phyloP scores from a whole-genome alignment of 1,140 invertebrate genomes.

The Wiebesia pumilae region DNA sequence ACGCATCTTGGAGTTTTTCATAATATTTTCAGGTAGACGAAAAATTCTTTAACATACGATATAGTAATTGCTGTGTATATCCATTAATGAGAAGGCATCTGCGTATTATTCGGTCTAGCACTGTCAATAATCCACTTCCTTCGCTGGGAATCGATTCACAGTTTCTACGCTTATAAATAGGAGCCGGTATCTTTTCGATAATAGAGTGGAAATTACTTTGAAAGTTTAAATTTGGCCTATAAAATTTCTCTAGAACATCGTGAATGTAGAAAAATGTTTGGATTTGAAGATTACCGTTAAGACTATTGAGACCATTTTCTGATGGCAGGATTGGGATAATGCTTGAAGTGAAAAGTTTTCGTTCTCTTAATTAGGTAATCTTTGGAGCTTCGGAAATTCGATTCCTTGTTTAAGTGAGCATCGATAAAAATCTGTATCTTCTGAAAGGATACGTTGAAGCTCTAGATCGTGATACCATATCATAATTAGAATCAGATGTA shows the following conservation, averaged over 20 bases:
- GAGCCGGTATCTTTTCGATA: not conserved
- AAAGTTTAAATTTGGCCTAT: slow-evolving; percentile 22
- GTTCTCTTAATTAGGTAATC: slow-evolving; percentile 37
- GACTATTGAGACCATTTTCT: not conserved
- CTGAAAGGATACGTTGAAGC: not conserved
- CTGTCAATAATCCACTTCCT: too few relatives aligned
- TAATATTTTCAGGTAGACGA: not conserved
- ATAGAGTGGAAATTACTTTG: slow-evolving; percentile 16
- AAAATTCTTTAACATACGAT: not conserved
- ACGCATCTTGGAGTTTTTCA: too few relatives aligned
- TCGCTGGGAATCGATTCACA: too few relatives aligned
- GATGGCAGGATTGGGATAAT: not conserved
- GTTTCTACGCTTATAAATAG: not conserved
- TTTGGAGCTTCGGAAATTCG: slow-evolving; percentile 25
- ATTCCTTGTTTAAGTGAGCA: not conserved
- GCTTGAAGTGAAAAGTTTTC: slow-evolving; percentile 17
- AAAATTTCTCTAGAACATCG: slow-evolving; percentile 6
- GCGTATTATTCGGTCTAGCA: too few relatives aligned
- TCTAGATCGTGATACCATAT: not conserved
- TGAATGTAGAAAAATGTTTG: slow-evolving; percentile 32
- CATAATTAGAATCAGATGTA: not conserved
- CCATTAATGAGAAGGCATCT: too few relatives aligned
- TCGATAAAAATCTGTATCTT: slow-evolving; percentile 8
- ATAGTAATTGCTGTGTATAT: too few relatives aligned
- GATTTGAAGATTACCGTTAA: not conserved